A percentile compares a stretch with the other conserved stretches of the same genome.
These are phyloP conservation scores for Tragopan temminckii DNA, from an alignment of 2,797 vertebrate species.

Conservation along the genomic window DNA sequence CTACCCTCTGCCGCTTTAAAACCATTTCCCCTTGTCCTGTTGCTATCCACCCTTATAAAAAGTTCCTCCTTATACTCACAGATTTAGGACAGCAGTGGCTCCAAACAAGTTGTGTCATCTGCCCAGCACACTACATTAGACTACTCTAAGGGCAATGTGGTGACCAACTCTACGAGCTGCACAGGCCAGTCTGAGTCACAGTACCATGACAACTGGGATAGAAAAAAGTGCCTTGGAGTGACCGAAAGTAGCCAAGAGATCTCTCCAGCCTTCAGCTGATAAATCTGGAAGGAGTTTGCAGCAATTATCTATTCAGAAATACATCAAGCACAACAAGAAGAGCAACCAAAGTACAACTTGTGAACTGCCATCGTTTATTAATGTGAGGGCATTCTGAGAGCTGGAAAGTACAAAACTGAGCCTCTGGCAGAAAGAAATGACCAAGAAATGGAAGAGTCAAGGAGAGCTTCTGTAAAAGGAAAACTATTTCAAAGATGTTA, in stretches of 20 bases:
- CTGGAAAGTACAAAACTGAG: not conserved
- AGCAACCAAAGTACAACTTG: not conserved
- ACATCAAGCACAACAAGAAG: not conserved
- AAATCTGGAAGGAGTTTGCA: not conserved
- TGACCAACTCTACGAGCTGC: not conserved
- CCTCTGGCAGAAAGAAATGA: not conserved
- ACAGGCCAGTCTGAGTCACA: not conserved
- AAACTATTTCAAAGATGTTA: conserved; percentile 40
- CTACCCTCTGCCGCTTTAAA: no score
- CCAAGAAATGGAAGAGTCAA: not conserved
- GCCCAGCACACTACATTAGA: not conserved
- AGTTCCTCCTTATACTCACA: not conserved
- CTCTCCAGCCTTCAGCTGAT: not conserved
- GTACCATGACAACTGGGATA: not conserved
- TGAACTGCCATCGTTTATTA: conserved; percentile 35
- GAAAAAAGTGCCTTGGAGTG: not conserved
- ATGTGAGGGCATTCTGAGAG: conserved; percentile 1
- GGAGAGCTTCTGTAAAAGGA: not conserved
- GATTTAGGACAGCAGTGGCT: not conserved
- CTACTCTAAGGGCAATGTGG: not conserved
- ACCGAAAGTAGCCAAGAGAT: not conserved
- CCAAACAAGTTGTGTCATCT: not conserved
- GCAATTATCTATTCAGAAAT: conserved; percentile 43
- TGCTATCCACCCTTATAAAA: no score
- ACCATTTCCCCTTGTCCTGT: no score